Base-by-base conservation (phyloP, 2,797 vertebrate species). In the Nasua narica region DNA sequence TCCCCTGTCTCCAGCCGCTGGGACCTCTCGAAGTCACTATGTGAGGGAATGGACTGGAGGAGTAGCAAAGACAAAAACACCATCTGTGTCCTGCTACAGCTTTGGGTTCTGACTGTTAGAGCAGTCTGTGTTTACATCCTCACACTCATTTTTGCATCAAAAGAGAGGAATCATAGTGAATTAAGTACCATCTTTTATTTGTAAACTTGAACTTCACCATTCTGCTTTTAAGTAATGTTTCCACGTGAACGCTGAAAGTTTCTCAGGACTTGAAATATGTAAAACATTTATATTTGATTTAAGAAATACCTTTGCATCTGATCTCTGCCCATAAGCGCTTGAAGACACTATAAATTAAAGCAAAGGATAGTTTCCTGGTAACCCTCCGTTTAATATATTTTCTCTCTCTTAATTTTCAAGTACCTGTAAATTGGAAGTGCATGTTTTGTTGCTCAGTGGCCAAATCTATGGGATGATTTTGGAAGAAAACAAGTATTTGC, bases 391-490 rank as follows among this genome's bases (percentile, higher is more conserved):
- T 67, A 37, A 37, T 46, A 12, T 11, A 40, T 23, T 37, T 25
- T 94, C 27, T 87, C n/a, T 87, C 19, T 54, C 27, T 86, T 67
- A 69, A 27, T 92, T 88, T 85, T 90, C 37, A 86, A 92, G 25
- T 70, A 54, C 48, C 40, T 56, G 70, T 15, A 43, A 14, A 70
- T 21, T 69, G 32, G 5, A 72, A 89, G 62, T 16, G 50, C 10
- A 92, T 12, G 29, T 94, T 84, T n/a, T 62, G 4, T 74, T 46
- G 2, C 5, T 82, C 19, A 27, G 14, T 74, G 52, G 12, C 4
- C 13, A 87, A n/a, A 81, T 56, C 27, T 92, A 4, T 87, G 46
- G 23, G 32, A 35, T 86, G 56, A 94, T 56, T 97, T 97, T 91
- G 29, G 60, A 90, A 27, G 35, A 74, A 90, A 91, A 54, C 27